These are phyloP conservation scores for Pterois miles DNA, from an alignment of 2,797 vertebrate genomes.

Conservation along the genomic window DNA sequence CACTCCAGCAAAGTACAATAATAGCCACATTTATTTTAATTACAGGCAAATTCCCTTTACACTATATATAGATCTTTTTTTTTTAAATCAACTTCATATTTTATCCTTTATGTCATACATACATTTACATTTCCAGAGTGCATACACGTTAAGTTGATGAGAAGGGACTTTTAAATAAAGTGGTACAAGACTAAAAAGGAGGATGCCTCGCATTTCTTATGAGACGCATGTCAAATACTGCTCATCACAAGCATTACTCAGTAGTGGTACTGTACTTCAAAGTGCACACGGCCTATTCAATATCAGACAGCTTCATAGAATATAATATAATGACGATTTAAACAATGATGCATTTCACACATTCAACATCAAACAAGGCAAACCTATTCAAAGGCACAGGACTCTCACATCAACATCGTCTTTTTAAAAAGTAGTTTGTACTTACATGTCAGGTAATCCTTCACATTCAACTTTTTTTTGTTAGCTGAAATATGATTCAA, in stretches of 20 bases:
- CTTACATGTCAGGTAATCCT: constrained; percentile 68
- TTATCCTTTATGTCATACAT: constrained; percentile 70
- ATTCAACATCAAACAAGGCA: constrained; percentile 95
- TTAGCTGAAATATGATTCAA: constrained; percentile 70
- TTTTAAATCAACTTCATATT: constrained; percentile 60
- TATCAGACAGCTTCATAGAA: constrained; percentile 87
- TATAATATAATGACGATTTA: constrained; percentile 86
- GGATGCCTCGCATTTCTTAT: constrained; percentile 79
- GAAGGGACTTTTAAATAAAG: constrained; percentile 68
- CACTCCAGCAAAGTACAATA: constrained; percentile 80
- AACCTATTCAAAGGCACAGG: constrained; percentile 93
- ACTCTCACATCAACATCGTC: constrained; percentile 89
- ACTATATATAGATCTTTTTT: constrained; percentile 75
- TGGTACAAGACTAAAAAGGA: constrained; percentile 67
- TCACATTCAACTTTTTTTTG: constrained; percentile 79
- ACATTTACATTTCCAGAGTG: constrained; percentile 86
- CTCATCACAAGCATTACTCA: constrained; percentile 89
- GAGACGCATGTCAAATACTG: constrained; percentile 85
- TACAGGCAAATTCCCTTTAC: constrained; percentile 89
- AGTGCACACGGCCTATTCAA: constrained; percentile 88
- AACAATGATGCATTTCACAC: constrained; percentile 90
- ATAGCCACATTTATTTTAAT: constrained; percentile 92
- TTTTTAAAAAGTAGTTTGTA: constrained; percentile 67
- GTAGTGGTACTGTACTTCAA: constrained; percentile 90
- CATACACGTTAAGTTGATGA: constrained; percentile 73